Evolutionary conservation across 2,888 invertebrate species (phyloP), one percentile per base, ranked within the genome.

Genomic region (Sclerodermus sp.): DNA sequence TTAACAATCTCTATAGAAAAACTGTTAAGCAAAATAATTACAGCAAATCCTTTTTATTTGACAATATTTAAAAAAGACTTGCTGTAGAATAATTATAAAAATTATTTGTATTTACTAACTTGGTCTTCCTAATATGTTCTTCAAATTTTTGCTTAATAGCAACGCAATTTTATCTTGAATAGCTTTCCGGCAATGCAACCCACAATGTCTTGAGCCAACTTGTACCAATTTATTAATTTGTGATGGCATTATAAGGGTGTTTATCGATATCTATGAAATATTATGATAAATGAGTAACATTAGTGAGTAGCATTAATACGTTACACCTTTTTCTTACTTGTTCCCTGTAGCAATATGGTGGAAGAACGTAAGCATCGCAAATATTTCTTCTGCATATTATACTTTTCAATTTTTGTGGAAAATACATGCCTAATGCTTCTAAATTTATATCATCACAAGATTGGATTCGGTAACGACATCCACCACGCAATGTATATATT

Each of bases 1-100:
- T 72, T 71, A 68, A 71, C 67, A 61, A 62, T 70, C 61, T 68
- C 66, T 69, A 65, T 70, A 69, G 62, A 71, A 60, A 67, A 45
- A 55, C 51, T 58, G 61, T 66, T 56, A 60, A 58, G 43, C 49
- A 50, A 52, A 48, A 52, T 40, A 50, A 48, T 45, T 43, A 51
- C 57, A 52, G 10, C 18, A 50, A 44, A 18, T 43, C n/a, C 37
- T 36, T 15, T 5, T 0, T 34, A 13, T 14, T 34, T 34, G 10
- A 13, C 34, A 34, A 13, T 13, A 13, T 6, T 34, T 10, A 6
- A 34, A 34, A 39, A 14, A 10, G 5, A 12, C 29, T 32, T 10
- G 17, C 16, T 23, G 15, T 34, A 18, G 34, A 17, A 17, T 16
- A 18, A 14, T 42, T 15, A 1, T 31, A n/a, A 12, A 9, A 6